Evolutionary conservation across 2,113 vertebrate genomes (phyloP).

Genomic region (Carassius gibelio): DNA sequence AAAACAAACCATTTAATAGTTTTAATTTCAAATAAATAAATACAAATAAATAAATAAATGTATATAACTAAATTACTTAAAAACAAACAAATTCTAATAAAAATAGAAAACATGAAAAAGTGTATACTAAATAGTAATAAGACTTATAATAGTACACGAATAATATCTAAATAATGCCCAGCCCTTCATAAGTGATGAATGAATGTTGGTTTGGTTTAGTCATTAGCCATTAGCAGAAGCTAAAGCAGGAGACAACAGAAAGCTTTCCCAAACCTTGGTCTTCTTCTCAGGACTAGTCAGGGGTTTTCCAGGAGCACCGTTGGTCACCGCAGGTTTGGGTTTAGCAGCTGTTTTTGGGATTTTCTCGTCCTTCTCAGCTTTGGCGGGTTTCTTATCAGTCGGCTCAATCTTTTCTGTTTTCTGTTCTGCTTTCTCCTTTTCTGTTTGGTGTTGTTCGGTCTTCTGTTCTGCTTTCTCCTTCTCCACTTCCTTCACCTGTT

Average conservation of each 20-base stretch:
- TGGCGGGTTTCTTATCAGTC: constrained; percentile 70
- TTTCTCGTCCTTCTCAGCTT: constrained; percentile 69
- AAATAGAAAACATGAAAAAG: too few species aligned
- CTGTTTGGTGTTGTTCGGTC: neutral
- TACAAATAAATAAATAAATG: too few species aligned
- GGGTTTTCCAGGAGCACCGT: constrained; percentile 81
- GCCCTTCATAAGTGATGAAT: neutral
- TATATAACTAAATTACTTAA: too few species aligned
- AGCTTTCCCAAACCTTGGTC: constrained; percentile 80
- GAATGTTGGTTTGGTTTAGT: neutral
- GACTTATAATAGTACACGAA: too few species aligned
- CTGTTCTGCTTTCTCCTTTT: constrained; percentile 26
- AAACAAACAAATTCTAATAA: too few species aligned
- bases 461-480: constrained; percentile 14
- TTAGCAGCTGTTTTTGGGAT: constrained; percentile 65
- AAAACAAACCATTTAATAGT: too few species aligned
- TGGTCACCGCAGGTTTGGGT: constrained; percentile 72
- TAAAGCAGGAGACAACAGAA: constrained; percentile 36
- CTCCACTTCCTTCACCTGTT: neutral
- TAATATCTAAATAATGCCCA: neutral
- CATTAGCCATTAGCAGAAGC: constrained; percentile 28
- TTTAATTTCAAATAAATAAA: too few species aligned
- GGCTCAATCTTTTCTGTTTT: constrained; percentile 61
- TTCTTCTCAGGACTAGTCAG: constrained; percentile 86
- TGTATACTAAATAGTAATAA: too few species aligned